phyloP scores from a whole-genome alignment of 2,113 vertebrate genomes.

The Centropus unirufus region DNA sequence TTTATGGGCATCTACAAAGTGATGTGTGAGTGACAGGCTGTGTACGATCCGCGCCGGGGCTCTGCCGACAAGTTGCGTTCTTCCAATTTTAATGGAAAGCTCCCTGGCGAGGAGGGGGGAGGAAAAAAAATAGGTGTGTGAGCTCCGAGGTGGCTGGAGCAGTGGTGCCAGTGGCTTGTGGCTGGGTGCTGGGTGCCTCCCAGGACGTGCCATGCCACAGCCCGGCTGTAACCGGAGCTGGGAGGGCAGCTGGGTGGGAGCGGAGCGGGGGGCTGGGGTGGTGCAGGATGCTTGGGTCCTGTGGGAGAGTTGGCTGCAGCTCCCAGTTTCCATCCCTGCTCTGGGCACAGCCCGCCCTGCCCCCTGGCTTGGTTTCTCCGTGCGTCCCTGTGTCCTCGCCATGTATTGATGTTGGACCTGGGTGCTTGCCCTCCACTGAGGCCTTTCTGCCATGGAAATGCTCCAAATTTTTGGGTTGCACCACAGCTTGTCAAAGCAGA shows the following conservation, averaged over 20 bases:
- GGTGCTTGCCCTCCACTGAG: background rate
- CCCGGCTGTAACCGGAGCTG: background rate
- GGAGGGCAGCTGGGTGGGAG: constrained; percentile 20
- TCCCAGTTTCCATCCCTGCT: background rate
- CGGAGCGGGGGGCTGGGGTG: background rate
- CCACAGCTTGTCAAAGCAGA: background rate
- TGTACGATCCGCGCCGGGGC: constrained; percentile 52
- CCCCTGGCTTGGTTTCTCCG: background rate
- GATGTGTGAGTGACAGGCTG: constrained; percentile 76
- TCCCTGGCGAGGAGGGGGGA: background rate
- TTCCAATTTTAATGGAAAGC: constrained; percentile 49
- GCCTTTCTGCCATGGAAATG: background rate
- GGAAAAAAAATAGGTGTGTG: background rate
- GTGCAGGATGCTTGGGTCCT: background rate
- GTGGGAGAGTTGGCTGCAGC: background rate
- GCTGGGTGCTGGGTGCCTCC: background rate
- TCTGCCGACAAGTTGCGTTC: constrained; percentile 48
- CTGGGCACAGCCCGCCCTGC: fast-evolving
- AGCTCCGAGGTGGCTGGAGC: background rate
- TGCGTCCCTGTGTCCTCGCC: fast-evolving
- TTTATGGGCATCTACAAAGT: constrained; percentile 76
- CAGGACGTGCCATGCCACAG: fast-evolving
- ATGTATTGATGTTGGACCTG: fast-evolving
- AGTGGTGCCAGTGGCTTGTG: fast-evolving
- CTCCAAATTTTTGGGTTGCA: background rate